phyloP scores from a whole-genome alignment of 35 echinoderm and acorn worm species.

The Ophioderma brevispina region DNA sequence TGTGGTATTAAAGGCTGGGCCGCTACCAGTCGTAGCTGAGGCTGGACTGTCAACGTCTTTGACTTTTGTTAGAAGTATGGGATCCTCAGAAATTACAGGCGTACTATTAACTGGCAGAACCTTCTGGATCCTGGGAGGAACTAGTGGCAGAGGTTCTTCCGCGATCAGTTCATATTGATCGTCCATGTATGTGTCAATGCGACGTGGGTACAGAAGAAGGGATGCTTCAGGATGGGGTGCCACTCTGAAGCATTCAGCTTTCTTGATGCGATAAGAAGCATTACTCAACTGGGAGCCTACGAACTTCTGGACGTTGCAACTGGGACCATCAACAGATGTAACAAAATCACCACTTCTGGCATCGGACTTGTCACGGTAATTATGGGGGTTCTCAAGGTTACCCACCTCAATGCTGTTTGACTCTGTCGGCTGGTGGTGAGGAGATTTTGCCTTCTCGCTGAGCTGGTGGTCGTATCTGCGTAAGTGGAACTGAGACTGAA shows the following conservation, averaged over 20 bases:
- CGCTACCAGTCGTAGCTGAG: background rate
- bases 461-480: too few relatives aligned
- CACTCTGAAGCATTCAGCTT: slow-evolving; percentile 37
- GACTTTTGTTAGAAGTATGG: background rate
- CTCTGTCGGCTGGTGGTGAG: background rate
- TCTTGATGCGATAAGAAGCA: too few relatives aligned
- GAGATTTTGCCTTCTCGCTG: too few relatives aligned
- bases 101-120: background rate
- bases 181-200: background rate
- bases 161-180: background rate
- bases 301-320: too few relatives aligned
- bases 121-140: background rate
- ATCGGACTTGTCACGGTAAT: slow-evolving; percentile 35
- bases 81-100: background rate
- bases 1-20: background rate
- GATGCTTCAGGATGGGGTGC: background rate
- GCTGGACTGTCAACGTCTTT: background rate
- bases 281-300: slow-evolving; percentile 31
- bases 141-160: background rate
- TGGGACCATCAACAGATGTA: slow-evolving; percentile 41
- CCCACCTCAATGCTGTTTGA: slow-evolving; percentile 28
- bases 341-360: slow-evolving; percentile 36
- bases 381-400: slow-evolving; percentile 38
- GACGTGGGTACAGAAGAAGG: background rate
- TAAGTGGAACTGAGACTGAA: too few relatives aligned